Conservation (phyloP, 2,888 invertebrate species). For the Ormyrus rosae region DNA sequence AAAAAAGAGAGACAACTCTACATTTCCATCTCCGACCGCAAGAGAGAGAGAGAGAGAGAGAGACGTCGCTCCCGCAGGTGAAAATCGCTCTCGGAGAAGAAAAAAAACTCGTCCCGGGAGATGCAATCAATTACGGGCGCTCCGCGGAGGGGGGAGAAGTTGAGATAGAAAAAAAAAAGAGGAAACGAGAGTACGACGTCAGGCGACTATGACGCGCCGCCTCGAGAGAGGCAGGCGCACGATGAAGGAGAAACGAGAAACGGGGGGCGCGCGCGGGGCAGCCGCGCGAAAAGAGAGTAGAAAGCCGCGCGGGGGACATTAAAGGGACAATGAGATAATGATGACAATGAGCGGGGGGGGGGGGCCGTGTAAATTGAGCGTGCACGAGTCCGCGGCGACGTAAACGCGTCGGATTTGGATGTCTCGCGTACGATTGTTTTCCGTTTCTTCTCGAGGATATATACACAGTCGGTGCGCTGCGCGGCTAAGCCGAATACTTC, state of each 20-base stretch:
- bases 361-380: background rate
- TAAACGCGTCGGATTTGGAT: no score
- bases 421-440: no score
- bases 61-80: background rate
- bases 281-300: slow-evolving; percentile 32
- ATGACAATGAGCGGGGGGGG: background rate
- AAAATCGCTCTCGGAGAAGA: slow-evolving; percentile 12
- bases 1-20: no score
- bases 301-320: slow-evolving; percentile 26
- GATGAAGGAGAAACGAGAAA: background rate
- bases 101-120: slow-evolving; percentile 9
- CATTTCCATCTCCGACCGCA: no score
- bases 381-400: no score
- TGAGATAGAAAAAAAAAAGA: background rate
- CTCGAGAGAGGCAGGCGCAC: background rate
- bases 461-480: no score
- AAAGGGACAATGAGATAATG: slow-evolving; percentile 47
- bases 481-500: no score
- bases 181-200: slow-evolving; percentile 1
- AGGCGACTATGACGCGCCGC: background rate
- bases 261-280: background rate
- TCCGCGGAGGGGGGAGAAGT: background rate
- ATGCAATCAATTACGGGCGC: slow-evolving; percentile 41
- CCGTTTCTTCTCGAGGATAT: no score
- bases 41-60: no score